Conservation (phyloP, 2,797 vertebrate genomes). For the Tangara arthus region DNA sequence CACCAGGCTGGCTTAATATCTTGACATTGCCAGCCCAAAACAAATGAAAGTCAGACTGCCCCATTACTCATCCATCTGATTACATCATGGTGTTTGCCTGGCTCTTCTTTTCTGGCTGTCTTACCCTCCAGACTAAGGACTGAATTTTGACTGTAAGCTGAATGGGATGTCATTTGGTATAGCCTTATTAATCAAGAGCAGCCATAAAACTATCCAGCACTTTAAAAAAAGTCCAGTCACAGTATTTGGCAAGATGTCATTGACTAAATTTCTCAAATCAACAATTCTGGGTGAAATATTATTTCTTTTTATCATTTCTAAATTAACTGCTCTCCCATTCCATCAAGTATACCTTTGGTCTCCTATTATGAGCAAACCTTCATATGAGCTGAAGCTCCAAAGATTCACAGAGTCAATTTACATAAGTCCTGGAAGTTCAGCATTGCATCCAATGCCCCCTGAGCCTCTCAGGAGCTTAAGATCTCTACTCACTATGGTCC, state of each 20-base stretch:
- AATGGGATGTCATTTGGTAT: constrained; percentile 10
- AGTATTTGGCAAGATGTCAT: constrained; percentile 47
- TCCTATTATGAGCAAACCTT: constrained; percentile 2
- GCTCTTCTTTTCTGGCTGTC: background rate
- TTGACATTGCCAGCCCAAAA: background rate
- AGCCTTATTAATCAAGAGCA: constrained; percentile 36
- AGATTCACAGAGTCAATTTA: constrained; percentile 28
- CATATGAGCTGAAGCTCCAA: background rate
- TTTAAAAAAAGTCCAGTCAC: constrained; percentile 27
- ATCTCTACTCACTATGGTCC: background rate
- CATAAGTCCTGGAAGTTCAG: background rate
- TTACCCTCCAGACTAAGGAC: background rate
- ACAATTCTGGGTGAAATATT: constrained; percentile 7
- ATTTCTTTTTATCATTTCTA: constrained; percentile 45
- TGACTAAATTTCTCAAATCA: constrained; percentile 47
- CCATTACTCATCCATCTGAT: constrained; percentile 29
- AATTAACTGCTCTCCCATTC: constrained; percentile 49
- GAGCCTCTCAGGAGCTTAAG: background rate
- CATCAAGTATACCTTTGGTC: constrained; percentile 24
- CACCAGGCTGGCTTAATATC: background rate
- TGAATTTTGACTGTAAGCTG: constrained; percentile 32
- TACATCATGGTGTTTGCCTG: constrained; percentile 36
- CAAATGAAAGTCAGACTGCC: background rate
- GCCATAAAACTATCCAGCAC: constrained; percentile 37
- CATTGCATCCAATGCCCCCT: background rate